Percentiles rank a stretch among this genome's conserved stretches.
phyloP scores from a whole-genome alignment of 2,113 vertebrate genomes.

The Danionella cerebrum region DNA sequence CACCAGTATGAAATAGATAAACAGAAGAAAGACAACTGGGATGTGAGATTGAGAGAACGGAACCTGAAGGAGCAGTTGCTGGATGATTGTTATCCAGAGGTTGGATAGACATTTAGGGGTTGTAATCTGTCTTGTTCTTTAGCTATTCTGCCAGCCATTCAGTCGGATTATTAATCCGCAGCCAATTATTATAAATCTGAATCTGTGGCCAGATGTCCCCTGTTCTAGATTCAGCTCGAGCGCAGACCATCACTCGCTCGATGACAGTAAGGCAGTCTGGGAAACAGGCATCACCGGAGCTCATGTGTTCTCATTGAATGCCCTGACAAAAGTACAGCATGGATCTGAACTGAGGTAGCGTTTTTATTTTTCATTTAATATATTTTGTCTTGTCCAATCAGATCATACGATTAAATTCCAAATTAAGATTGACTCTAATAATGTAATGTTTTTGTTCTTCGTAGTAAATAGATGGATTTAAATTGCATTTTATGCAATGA shows the following conservation, averaged over 20 bases:
- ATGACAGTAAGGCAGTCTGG: background rate
- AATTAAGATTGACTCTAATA: no score
- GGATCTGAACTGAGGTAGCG: background rate
- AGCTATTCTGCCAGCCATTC: background rate
- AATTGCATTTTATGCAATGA: no score
- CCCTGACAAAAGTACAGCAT: background rate
- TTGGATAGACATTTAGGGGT: constrained; percentile 22
- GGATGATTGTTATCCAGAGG: constrained; percentile 28
- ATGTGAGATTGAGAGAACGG: background rate
- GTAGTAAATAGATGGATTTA: no score
- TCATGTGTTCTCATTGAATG: background rate
- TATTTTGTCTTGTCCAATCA: background rate
- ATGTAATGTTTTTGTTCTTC: no score
- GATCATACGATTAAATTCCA: no score
- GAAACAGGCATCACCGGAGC: background rate
- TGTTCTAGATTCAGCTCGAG: constrained; percentile 14
- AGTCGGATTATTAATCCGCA: constrained; percentile 37
- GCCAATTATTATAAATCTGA: constrained; percentile 38
- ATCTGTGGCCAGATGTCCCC: constrained; percentile 30
- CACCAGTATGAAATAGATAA: constrained; percentile 11
- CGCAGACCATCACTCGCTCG: background rate
- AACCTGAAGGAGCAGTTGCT: background rate
- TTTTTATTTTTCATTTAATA: background rate
- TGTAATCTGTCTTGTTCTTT: constrained; percentile 27
- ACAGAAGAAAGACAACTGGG: background rate